Base-by-base conservation (phyloP, 2,888 invertebrate genomes). In the Aplocera efformata region DNA sequence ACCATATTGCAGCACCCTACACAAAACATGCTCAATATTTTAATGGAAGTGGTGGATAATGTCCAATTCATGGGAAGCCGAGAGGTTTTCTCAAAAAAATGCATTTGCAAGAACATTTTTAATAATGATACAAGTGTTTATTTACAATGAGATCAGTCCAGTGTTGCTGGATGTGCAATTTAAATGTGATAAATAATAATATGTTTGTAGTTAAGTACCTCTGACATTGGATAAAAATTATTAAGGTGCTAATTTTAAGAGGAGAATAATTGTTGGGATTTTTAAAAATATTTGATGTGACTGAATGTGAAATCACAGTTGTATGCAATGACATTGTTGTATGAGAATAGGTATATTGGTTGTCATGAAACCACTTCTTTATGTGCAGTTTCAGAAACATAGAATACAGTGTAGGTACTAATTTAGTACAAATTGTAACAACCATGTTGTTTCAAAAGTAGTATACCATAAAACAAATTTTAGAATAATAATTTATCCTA, bases 1-100 rank as follows among this genome's bases (percentile, higher is more conserved):
- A 95, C 79, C 94, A 95, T 63, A 94, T 95, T 63, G 95, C 95
- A 17, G 94, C 95, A 11, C 93, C 92, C 1, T 94, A 93, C 66
- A 95, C 95, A 7, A 94, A 94, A 86, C 94, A 94, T 65, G 93
- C 93, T 51, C 91, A 91, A 67, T 90, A 90, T 63, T 92, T 92
- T 59, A 89, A 90, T 65, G 88, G 88, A 33, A 82, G 85, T 30
- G 86, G 88, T 55, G 86, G 86, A 81, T 88, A 86, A 72, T 75
- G 69, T 58, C 61, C 56, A 45, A 55, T 52, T 45, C 55, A 60
- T 35, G 58, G 68, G 61, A 72, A 61, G 63, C 62, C 55, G 24
- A 52, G 46, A 49, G 54, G 63, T 68, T 67, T 56, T 57, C 63
- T 49, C 36, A 28, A 41, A 50, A 62, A 63, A 45, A 59, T 53